phyloP scores from a whole-genome alignment of 2,888 invertebrate species.

The Hedychridium roseum region DNA sequence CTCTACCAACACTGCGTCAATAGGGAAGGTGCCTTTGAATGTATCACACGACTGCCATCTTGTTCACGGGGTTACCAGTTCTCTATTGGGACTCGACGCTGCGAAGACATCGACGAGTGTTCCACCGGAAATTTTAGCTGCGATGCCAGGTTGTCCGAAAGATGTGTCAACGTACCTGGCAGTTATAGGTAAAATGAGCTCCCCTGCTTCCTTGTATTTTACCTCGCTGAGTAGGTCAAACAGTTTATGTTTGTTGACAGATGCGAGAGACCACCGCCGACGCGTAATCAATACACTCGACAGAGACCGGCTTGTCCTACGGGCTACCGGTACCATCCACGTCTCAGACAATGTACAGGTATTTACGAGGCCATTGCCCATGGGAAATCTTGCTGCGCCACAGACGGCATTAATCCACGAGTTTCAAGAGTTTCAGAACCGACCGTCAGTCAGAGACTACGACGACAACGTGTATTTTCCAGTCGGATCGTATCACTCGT shows the following conservation, averaged over 20 bases:
- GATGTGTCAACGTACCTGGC: slow-evolving; percentile 67
- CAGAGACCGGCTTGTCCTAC: slow-evolving; percentile 52
- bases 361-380: no score
- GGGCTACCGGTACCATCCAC: slow-evolving; percentile 57
- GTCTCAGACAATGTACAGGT: slow-evolving; percentile 51
- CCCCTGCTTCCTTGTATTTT: no score
- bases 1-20: slow-evolving; percentile 64
- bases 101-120: slow-evolving; percentile 69
- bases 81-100: slow-evolving; percentile 40
- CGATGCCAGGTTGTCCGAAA: slow-evolving; percentile 57
- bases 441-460: no score
- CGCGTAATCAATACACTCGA: no score
- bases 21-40: slow-evolving; percentile 64
- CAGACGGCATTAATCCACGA: no score
- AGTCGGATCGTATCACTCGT: no score
- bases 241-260: slow-evolving; percentile 7
- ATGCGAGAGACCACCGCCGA: slow-evolving; percentile 42
- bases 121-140: slow-evolving; percentile 57
- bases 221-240: no score
- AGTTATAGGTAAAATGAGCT: slow-evolving; percentile 58
- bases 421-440: no score
- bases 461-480: no score
- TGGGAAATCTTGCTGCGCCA: no score
- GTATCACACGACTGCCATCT: slow-evolving; percentile 54
- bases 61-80: slow-evolving; percentile 51